Conservation (phyloP, 1,140 invertebrate genomes). For the Sminthurides bifidus region DNA sequence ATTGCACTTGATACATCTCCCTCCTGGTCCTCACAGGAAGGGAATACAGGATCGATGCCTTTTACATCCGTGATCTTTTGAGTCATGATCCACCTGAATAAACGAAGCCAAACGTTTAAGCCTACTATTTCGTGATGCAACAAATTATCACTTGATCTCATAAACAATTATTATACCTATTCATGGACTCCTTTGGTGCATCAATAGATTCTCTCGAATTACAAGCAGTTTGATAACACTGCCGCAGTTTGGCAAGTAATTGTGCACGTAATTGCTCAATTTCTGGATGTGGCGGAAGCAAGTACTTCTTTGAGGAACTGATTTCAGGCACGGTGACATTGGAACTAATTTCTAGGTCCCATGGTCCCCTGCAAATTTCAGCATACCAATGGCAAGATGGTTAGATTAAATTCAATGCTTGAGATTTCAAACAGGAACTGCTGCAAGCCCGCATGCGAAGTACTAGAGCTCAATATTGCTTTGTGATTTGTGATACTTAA, state of each 20-base stretch:
- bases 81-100: constrained; percentile 70
- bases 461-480: background rate
- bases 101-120: background rate
- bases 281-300: constrained; percentile 22
- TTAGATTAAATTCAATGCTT: background rate
- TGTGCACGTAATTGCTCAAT: constrained; percentile 41
- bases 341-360: constrained; percentile 86
- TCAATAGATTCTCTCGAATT: constrained; percentile 86
- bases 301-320: constrained; percentile 11
- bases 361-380: constrained; percentile 56
- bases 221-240: constrained; percentile 87
- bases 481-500: background rate
- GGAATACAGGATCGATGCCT: constrained; percentile 64
- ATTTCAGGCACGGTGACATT: constrained; percentile 48
- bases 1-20: constrained; percentile 68
- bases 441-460: background rate
- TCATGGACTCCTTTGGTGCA: constrained; percentile 90
- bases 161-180: constrained; percentile 42
- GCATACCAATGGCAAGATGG: background rate
- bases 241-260: constrained; percentile 66
- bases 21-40: constrained; percentile 80
- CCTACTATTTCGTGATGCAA: background rate
- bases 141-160: background rate
- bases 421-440: constrained; percentile 3
- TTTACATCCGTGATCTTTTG: constrained; percentile 73